Evolutionary conservation across 2,888 invertebrate genomes (phyloP), one percentile per base, ranked within the genome.

Genomic region (Malthinus seriepunctatus): DNA sequence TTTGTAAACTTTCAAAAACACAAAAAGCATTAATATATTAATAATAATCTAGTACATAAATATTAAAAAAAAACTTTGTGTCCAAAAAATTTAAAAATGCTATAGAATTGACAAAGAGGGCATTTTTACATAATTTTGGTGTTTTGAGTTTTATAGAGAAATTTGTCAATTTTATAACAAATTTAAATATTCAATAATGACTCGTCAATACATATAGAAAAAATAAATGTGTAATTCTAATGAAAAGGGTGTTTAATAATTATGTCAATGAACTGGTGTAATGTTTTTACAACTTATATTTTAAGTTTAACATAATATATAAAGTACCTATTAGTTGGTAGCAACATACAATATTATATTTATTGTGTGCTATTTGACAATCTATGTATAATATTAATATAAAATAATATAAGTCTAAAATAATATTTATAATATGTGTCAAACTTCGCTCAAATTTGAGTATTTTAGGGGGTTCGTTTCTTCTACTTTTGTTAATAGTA

Each of bases 361-460:
- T 39, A 60, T 60, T 64, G 51, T 63, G 52, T 63, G 61, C 63
- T 58, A 66, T 61, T 65, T 65, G 66, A 66, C 66, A 65, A 65
- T 66, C 66, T 63, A 59, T 65, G 60, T 66, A 63, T 61, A 46
- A 65, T 54, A 48, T 51, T 46, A 47, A 56, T 51, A 47, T 51
- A 45, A 34, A 9, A 37, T 60, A 23, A 32, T 42, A 52, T 38
- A 39, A 46, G 15, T 14, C 8, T 45, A 15, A 45, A 45, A 31
- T 50, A 50, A 49, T 54, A 59, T 55, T 59, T 59, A 52, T n/a
- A n/a, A n/a, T 51, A 52, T 48, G 56, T 60, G 47, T 50, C 51
- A 44, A 32, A 54, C 35, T 56, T 52, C 60, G 60, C 56, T 56
- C 56, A 61, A 56, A 39, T 23, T 32, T 23, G 32, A 46, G 31